These are phyloP conservation scores for Sinosuthora webbiana DNA, from an alignment of 2,113 vertebrate species.

Conservation along the genomic window DNA sequence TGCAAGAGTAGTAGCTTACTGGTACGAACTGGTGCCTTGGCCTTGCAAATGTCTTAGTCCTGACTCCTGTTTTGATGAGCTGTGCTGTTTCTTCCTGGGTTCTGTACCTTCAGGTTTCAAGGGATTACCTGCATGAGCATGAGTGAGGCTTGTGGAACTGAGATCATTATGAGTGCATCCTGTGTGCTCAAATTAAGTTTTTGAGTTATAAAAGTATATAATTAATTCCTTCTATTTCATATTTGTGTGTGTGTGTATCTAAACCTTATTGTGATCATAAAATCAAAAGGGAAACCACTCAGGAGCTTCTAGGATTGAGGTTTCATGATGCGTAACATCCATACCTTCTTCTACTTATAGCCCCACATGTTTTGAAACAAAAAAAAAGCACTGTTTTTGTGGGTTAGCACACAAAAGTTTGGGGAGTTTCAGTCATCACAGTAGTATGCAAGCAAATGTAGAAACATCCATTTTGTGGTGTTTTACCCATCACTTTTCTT, in stretches of 20 bases:
- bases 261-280: not conserved
- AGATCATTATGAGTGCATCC: not conserved
- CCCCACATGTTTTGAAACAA: not conserved
- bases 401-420: not conserved
- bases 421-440: not conserved
- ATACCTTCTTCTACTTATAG: not conserved
- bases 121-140: not conserved
- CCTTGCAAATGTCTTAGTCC: not conserved
- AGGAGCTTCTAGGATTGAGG: not conserved
- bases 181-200: not conserved
- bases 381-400: not conserved
- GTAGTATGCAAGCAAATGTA: not conserved
- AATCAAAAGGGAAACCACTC: not conserved
- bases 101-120: not conserved
- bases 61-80: not conserved
- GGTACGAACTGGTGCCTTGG: not conserved
- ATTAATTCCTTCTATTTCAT: not conserved
- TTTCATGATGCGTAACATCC: not conserved
- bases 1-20: not conserved
- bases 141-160: not conserved
- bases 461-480: not conserved
- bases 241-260: not conserved
- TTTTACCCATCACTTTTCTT: not conserved
- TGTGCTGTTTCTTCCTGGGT: not conserved
- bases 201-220: not conserved